Evolutionary conservation across 2,797 vertebrate species (phyloP), one percentile per base, ranked within the genome.

Genomic region (Eupleurogrammus muticus): DNA sequence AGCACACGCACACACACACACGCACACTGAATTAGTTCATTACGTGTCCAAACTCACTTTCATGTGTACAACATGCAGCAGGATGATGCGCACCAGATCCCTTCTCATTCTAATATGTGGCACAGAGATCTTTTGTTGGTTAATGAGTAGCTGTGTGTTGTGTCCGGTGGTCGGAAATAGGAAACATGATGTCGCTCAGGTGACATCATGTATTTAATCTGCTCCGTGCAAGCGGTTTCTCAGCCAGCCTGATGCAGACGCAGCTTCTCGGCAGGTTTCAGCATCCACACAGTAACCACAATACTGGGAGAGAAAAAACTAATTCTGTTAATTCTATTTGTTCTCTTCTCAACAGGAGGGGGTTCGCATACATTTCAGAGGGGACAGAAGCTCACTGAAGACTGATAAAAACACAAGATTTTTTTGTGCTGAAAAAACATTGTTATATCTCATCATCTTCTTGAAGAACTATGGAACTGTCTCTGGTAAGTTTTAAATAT

Each of bases 391-490:
- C 35, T 20, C 36, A 20, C 19, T 60, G 49, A 70, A 23, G n/a
- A 28, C 40, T 2, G 17, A 66, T 8, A 24, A 51, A 19, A 16
- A 9, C 64, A 40, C 0, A 9, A n/a, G n/a, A n/a, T n/a, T 19
- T 61, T 56, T 10, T 20, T 57, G 6, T 6, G 5, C 55, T 28
- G 28, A 47, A 36, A 32, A 11, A 20, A 50, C 2, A 0, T 5
- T 13, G 9, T 6, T 17, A 5, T 16, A 17, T 21, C n/a, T 44
- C 5, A 14, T 13, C 7, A 14, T 21, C 46, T 0, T 60, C n/a
- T 23, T n/a, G 49, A 19, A 54, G 40, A 69, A 50, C 16, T n/a
- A 95, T 95, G 93, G 94, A 94, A 24, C 70, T 93, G 5, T 85
- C 89, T 9, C 58, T 94, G 87, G 94, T 95, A 75, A 90, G 91